Evolutionary conservation across 2,888 invertebrate species (phyloP), one percentile per base, ranked within the genome.

Genomic region (Papilio protenor): DNA sequence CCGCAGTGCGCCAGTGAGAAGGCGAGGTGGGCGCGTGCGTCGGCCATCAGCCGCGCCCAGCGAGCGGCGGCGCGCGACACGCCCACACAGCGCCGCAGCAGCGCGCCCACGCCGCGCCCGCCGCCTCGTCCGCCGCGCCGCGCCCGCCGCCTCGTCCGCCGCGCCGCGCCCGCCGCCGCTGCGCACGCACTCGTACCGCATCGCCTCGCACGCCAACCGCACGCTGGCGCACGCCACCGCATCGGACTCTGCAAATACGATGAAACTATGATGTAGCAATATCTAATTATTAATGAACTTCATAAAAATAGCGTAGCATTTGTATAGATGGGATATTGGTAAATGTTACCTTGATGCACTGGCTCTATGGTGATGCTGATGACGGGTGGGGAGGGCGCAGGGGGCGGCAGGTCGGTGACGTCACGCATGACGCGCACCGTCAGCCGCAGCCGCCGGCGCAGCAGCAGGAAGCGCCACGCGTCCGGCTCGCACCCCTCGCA

Each of bases 381-480:
- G 10, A 93, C 84, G 8, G 84, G 86, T 27, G 91, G 89, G 64
- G 83, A 77, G 16, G 82, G 82, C 0, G 86, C 79, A n/a, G 79
- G 57, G 33, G 79, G 69, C 76, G 81, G 78, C 76, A 81, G 81
- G 80, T 80, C 73, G 77, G 79, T 2, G 79, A 72, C 79, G 61
- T 33, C 64, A 40, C 40, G 89, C 45, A 82, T 84, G 14, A 92
- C 85, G 0, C 87, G 85, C 33, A 90, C 84, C 6, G 79, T 76
- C 49, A 94, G 83, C 0, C 91, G 86, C 23, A 94, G 64, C 0
- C 92, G 90, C 23, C 84, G 81, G 84, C 89, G 87, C 47, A 94
- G 82, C 79, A 94, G 80, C 0, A 87, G 87, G 86, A 94, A 92
- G 71, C 86, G 81, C 94, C 93, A 94, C 33, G 85, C 82, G 80